These are phyloP conservation scores for Enteromius anoplus DNA, from an alignment of 2,797 vertebrate species.

Conservation along the genomic window DNA sequence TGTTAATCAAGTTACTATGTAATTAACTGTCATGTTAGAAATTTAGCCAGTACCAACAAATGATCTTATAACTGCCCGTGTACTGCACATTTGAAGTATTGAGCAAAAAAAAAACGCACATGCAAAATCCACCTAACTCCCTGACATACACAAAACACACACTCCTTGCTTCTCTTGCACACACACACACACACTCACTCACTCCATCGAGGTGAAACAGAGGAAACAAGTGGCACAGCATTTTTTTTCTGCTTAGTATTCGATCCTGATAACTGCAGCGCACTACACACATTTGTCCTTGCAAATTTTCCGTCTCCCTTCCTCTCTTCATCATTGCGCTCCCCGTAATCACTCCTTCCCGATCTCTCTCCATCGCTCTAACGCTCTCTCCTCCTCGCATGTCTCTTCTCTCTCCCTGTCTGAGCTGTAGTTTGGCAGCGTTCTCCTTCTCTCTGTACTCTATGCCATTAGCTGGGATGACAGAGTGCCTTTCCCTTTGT, in stretches of 20 bases:
- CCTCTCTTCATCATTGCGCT: constrained; percentile 29
- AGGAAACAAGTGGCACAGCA: constrained; percentile 50
- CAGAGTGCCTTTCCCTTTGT: constrained; percentile 57
- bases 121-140: constrained; percentile 13
- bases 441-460: constrained; percentile 44
- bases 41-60: neutral
- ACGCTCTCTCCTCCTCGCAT: constrained; percentile 10
- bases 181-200: neutral
- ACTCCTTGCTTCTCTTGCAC: neutral
- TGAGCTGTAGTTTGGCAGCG: constrained; percentile 42
- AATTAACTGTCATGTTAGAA: neutral
- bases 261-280: constrained; percentile 57
- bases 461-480: constrained; percentile 54
- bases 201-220: constrained; percentile 30
- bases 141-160: constrained; percentile 33
- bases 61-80: neutral
- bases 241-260: constrained; percentile 61
- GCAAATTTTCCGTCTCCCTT: constrained; percentile 33
- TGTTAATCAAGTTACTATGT: neutral
- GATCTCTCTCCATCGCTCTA: constrained; percentile 15
- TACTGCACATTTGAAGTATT: constrained; percentile 1
- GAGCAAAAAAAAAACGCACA: neutral
- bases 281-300: constrained; percentile 57
- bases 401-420: constrained; percentile 2
- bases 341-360: constrained; percentile 23